These are phyloP conservation scores for Chauna torquata DNA, from an alignment of 2,113 vertebrate species.

Conservation along the genomic window DNA sequence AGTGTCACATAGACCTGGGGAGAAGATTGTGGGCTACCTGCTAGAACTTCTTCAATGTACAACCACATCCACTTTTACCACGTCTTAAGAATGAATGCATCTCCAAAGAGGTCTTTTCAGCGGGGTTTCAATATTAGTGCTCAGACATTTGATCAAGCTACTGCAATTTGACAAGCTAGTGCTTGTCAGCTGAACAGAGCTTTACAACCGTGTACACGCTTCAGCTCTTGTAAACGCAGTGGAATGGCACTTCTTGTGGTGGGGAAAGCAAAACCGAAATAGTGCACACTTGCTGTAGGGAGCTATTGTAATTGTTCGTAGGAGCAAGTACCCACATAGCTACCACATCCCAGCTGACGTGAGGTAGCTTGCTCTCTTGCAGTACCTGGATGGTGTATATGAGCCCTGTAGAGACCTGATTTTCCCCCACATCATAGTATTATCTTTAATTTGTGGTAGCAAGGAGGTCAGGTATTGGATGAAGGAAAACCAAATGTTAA, in stretches of 20 bases:
- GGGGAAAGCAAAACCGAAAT: neutral
- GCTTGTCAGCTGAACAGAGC: neutral
- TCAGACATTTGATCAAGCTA: neutral
- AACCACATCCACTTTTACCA: neutral
- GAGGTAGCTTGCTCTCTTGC: neutral
- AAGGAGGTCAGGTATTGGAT: neutral
- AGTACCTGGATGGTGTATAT: neutral
- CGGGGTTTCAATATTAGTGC: neutral
- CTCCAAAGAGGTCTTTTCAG: neutral
- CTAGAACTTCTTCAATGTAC: neutral
- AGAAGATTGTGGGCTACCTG: neutral
- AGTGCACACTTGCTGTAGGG: neutral
- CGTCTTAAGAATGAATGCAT: neutral
- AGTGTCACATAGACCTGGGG: neutral
- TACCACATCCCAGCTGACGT: neutral
- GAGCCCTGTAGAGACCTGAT: neutral
- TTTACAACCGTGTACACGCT: fast-evolving
- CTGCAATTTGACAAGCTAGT: neutral
- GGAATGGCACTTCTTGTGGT: neutral
- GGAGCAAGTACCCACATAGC: neutral
- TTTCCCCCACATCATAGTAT: neutral
- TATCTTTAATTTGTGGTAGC: neutral
- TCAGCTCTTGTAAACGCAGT: neutral
- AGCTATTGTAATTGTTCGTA: conserved; percentile 19
- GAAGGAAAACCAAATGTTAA: neutral